These are phyloP conservation scores for Chymomyza fuscimana DNA, from an alignment of 2,888 invertebrate species.

Conservation along the genomic window DNA sequence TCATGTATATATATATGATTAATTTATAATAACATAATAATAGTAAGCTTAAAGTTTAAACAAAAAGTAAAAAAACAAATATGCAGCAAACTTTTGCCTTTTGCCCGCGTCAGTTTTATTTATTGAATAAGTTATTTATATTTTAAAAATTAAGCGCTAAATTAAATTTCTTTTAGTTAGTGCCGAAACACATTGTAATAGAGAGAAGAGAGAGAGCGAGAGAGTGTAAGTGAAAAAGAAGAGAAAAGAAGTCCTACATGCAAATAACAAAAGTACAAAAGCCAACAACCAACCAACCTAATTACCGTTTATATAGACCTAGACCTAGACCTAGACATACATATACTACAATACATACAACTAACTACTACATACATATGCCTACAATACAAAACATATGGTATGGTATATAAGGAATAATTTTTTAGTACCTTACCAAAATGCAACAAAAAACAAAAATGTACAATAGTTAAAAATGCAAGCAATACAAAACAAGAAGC, in stretches of 20 bases:
- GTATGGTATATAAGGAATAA: slow-evolving; percentile 26
- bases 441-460: slow-evolving; percentile 20
- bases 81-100: slow-evolving; percentile 17
- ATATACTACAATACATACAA: slow-evolving; percentile 35
- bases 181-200: background rate
- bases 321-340: slow-evolving; percentile 50
- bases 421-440: slow-evolving; percentile 60
- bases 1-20: background rate
- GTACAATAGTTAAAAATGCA: slow-evolving; percentile 23
- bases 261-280: slow-evolving; percentile 73
- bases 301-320: slow-evolving; percentile 58
- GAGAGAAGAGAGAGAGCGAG: background rate
- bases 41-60: background rate
- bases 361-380: slow-evolving; percentile 19
- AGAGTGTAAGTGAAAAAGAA: slow-evolving; percentile 15
- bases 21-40: background rate
- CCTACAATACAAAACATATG: slow-evolving; percentile 21
- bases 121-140: background rate
- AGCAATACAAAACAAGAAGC: slow-evolving; percentile 1
- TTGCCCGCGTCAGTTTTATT: background rate
- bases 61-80: background rate
- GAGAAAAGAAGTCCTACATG: slow-evolving; percentile 67
- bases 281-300: slow-evolving; percentile 74
- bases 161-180: slow-evolving; percentile 7
- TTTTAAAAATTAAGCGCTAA: slow-evolving; percentile 11